Base-by-base conservation (phyloP, 2,113 vertebrate species). In the Aramus guarauna region DNA sequence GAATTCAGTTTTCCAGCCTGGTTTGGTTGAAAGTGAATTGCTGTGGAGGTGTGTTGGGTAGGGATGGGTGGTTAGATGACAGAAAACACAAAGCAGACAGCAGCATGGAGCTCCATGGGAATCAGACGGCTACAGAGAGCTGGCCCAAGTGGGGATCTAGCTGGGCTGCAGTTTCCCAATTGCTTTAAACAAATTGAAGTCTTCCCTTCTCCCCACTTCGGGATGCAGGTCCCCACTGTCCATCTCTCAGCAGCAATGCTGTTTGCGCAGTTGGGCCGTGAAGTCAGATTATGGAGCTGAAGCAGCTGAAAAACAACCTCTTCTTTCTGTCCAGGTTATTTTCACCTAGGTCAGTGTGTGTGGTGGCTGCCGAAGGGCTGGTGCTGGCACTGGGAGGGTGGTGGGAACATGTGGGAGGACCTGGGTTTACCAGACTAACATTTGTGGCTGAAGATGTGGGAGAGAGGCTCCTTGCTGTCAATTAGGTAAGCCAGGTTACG, bases 221-320 rank as follows among this genome's bases (percentile, higher is more conserved):
- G 68, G 50, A 55, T 63, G 20, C 19, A 2, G 48, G 55, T 85
- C 36, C 41, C 68, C 6, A 2, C 56, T 60, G 26, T 56, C 81
- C 15, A 6, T 64, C 34, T 34, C 27, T 29, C 64, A 74, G 68
- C 48, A 66, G 50, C 37, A 11, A 7, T 53, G 52, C 63, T 76
- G 29, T 53, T 66, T 55, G 29, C 1, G 3, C 77, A 80, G 34
- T 11, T 23, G 15, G 47, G 36, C 1, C 0, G 9, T 15, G 56
- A 77, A 77, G 37, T 66, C 29, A 67, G 50, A 14, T 4, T 0
- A 0, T 30, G 75, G 63, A n/a, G 36, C 11, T 78, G 50, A 75
- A 60, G 45, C 19, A 26, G 76, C 26, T 84, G 72, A 62, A 81
- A 94, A 86, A 9, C 36, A 80, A 9, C 32, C 5, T 9, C 19